phyloP scores from a whole-genome alignment of 2,113 vertebrate species.

The Meleagris gallopavo region DNA sequence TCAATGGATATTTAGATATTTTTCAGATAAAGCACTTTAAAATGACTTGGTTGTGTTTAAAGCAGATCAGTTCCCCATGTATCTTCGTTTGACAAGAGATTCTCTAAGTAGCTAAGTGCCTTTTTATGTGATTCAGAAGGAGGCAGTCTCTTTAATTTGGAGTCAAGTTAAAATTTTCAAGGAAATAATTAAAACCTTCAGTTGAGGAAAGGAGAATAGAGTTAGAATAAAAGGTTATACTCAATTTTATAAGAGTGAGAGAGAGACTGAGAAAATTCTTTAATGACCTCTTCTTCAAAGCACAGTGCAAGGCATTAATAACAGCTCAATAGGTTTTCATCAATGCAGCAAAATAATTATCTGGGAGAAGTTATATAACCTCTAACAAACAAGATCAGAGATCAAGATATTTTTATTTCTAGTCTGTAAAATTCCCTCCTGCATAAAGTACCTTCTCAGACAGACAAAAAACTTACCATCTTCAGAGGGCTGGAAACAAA shows the following conservation, averaged over 20 bases:
- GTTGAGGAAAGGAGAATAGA: neutral
- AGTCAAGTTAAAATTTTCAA: neutral
- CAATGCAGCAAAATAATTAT: conserved; percentile 33
- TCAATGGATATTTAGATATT: neutral
- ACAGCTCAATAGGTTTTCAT: conserved; percentile 24
- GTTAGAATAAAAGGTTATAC: neutral
- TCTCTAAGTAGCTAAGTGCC: neutral
- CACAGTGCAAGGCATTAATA: neutral
- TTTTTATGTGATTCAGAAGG: neutral
- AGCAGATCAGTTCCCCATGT: neutral
- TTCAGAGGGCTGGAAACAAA: neutral
- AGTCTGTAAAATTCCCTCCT: neutral
- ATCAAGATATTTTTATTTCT: neutral
- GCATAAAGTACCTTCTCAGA: neutral
- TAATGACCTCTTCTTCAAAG: neutral
- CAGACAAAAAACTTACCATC: neutral
- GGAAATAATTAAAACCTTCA: neutral
- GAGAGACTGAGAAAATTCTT: neutral
- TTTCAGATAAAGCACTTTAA: neutral
- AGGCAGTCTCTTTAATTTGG: neutral
- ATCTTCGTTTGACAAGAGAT: neutral
- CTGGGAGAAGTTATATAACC: neutral
- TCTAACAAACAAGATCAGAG: conserved; percentile 2
- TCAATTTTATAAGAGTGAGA: neutral
- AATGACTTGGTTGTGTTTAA: neutral